These are phyloP conservation scores for Sesia bembeciformis DNA, from an alignment of 2,888 invertebrate genomes.

Conservation along the genomic window DNA sequence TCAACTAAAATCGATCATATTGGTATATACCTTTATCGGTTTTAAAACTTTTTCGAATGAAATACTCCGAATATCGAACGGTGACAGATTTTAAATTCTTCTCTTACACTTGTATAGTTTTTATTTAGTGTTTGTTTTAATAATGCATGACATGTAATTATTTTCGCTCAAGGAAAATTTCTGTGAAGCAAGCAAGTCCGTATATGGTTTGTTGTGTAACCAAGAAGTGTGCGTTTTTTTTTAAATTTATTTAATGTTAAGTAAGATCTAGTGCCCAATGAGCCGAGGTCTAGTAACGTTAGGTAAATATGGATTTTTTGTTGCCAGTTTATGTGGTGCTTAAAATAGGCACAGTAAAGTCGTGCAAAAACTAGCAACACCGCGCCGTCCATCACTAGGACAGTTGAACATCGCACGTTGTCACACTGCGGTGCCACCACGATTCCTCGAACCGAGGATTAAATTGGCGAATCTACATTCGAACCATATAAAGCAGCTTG, in stretches of 20 bases:
- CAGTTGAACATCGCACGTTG: conserved; percentile 22
- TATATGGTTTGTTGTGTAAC: conserved; percentile 6
- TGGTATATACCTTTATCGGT: conserved; percentile 28
- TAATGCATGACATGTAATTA: conserved; percentile 68
- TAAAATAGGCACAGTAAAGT: conserved; percentile 17
- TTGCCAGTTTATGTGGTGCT: conserved; percentile 17
- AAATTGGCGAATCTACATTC: conserved; percentile 63
- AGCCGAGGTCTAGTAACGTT: conserved; percentile 1
- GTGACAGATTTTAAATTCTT: conserved; percentile 73
- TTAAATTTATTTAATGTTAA: conserved; percentile 4
- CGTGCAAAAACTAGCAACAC: conserved; percentile 34
- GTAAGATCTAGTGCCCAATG: conserved; percentile 5
- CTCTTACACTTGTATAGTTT: conserved; percentile 61
- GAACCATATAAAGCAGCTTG: conserved; percentile 46
- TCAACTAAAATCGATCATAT: no score
- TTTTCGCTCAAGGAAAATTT: conserved; percentile 29
- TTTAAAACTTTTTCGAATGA: conserved; percentile 46
- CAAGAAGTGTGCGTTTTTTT: conserved; percentile 5
- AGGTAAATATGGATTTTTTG: conserved; percentile 14
- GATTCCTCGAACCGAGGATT: conserved; percentile 50
- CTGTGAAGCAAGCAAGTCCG: conserved; percentile 11
- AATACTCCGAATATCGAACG: conserved; percentile 63
- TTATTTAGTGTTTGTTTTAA: conserved; percentile 56
- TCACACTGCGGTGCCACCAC: conserved; percentile 27
- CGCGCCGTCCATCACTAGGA: conserved; percentile 34